Base-by-base conservation (phyloP, 2,888 invertebrate genomes). In the Leptinotarsa rubiginosa region DNA sequence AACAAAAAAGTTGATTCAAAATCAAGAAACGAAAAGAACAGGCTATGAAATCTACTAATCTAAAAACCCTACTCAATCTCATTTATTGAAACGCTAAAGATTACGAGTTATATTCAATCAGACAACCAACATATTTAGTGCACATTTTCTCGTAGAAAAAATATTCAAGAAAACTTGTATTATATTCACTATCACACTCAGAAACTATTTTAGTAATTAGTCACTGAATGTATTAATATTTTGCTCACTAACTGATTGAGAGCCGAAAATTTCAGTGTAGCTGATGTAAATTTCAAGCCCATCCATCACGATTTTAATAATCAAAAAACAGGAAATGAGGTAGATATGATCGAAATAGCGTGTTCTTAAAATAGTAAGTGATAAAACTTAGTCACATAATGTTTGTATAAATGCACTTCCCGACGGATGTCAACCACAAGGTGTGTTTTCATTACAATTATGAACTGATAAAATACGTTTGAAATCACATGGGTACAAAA, bases 241-340 rank as follows among this genome's bases (percentile, higher is more conserved):
- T n/a, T 4, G 7, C 56, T 22, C 56, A 18, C 56, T 2, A 13
- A 15, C 56, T 56, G 20, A 56, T 22, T 3, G 10, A 18, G 12
- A 12, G 18, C 5, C 10, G 52, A 18, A 50, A 3, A 54, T 56
- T 56, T 56, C 4, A 7, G 20, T 22, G 20, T 18, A 22, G 62
- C 13, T 25, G 12, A 62, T 62, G 15, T 62, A n/a, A 25, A 62
- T 62, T 62, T 16, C 41, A 31, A 25, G n/a, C 62, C 31, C 62
- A 4, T 16, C 56, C 47, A 47, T 47, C 69, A 69, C 16, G 69
- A 20, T 41, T 59, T 56, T 56, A 69, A 69, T 56, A 56, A 69
- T 69, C 16, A 56, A 47, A 69, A 69, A 69, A 59, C 69, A 56
- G 69, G 69, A 69, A 69, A 56, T 47, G 56, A 54, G 52, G 56